Evolutionary conservation across 2,888 invertebrate species (phyloP), one percentile per base, ranked within the genome.

Genomic region (Orthosia gothica): DNA sequence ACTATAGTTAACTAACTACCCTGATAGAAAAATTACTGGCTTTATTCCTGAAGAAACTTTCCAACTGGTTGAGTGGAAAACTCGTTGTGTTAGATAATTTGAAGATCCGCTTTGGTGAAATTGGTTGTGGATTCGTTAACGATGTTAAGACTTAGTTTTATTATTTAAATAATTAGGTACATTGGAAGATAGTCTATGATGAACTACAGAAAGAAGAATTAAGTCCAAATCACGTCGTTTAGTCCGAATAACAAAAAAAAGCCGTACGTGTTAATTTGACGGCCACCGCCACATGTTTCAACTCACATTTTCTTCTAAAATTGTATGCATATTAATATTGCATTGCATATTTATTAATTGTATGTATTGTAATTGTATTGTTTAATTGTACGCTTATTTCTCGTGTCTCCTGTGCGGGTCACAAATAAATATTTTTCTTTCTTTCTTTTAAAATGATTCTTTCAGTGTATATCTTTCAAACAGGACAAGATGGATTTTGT

Each of bases 1-100:
- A 81, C 81, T 81, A 81, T 54, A 74, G 64, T 73, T 64, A 83
- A 81, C 86, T 83, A 84, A 84, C 89, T 76, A 82, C 74, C 76
- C 71, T 76, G 75, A 79, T 78, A 79, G 83, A 77, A 83, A 63
- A 68, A 82, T 82, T 71, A 82, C 71, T 47, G 64, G 81, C 76
- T 84, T 84, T 81, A 87, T 86, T 83, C 74, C 64, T 70, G 58
- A 45, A 68, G 66, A 70, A 70, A 81, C 67, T 85, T 85, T 82
- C 57, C 18, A 81, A 65, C 55, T 82, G 67, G 40, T 68, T 68
- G 81, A 57, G 65, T 70, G 26, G 85, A 82, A 71, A 82, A 67
- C 61, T 74, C 65, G 50, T 83, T 72, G 58, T 26, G 68, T 62
- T 81, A 64, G 66, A 57, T 80, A 80, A 73, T 80, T 62, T 54